Conservation (phyloP, 2,797 vertebrate species). For the Gobionotothen gibberifrons region DNA sequence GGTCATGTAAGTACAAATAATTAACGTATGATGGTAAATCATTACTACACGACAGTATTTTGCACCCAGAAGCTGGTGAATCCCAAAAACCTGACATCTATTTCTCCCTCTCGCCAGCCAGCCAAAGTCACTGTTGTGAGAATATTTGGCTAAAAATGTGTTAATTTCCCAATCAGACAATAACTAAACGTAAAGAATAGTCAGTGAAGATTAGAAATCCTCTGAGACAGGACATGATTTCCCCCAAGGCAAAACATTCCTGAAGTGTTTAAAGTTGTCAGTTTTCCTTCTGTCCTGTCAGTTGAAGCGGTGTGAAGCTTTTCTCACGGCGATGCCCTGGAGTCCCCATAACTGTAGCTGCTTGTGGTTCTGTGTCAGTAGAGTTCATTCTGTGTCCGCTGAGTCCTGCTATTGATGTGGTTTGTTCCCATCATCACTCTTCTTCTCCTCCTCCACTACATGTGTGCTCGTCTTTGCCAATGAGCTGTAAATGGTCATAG, state of each 20-base stretch:
- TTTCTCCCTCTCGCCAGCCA: not conserved
- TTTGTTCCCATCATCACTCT: not conserved
- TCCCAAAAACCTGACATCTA: not conserved
- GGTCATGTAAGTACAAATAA: not conserved
- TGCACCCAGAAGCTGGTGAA: not conserved
- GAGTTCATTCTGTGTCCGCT: conserved; percentile 35
- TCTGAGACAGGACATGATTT: conserved; percentile 27
- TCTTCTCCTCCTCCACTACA: conserved; percentile 10
- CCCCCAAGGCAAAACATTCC: not conserved
- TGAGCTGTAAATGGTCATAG: conserved; percentile 77
- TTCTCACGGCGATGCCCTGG: not conserved
- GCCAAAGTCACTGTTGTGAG: not conserved
- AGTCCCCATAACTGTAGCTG: conserved; percentile 15
- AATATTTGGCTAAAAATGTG: conserved; percentile 14
- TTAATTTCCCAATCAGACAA: conserved; percentile 16
- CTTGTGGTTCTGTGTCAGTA: conserved; percentile 19
- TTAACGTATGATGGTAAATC: not conserved
- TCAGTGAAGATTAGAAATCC: conserved; percentile 18
- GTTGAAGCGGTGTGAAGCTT: not conserved
- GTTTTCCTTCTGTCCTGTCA: conserved; percentile 15
- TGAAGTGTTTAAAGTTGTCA: conserved; percentile 1
- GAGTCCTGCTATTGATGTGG: conserved; percentile 47
- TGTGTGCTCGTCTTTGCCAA: conserved; percentile 65
- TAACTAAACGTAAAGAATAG: conserved; percentile 16
- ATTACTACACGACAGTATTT: not conserved